Conservation (phyloP, 2,888 invertebrate genomes). For the Therioaphis trifolii region DNA sequence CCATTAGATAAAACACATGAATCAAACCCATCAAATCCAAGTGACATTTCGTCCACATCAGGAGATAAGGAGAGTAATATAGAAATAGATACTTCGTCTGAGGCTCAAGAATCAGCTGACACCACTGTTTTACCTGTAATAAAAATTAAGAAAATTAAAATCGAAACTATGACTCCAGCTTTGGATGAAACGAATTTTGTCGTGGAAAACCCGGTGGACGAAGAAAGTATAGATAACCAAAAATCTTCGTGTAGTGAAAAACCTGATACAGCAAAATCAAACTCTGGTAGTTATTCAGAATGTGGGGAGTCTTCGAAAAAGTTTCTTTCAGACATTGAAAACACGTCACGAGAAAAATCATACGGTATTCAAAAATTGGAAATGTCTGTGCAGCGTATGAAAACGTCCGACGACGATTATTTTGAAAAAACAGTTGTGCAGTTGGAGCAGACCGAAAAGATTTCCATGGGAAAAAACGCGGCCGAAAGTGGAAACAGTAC, state of each 20-base stretch:
- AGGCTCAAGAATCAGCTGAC: too few relatives aligned
- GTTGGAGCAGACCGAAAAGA: constrained; percentile 20
- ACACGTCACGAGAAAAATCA: background rate
- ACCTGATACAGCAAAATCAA: background rate
- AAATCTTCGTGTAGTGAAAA: background rate
- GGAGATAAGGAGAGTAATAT: too few relatives aligned
- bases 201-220: too few relatives aligned
- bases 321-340: background rate
- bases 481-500: background rate
- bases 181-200: background rate
- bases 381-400: constrained; percentile 13
- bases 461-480: background rate
- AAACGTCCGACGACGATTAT: constrained; percentile 4
- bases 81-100: too few relatives aligned
- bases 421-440: constrained; percentile 28
- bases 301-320: background rate
- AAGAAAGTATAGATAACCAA: too few relatives aligned
- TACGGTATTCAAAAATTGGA: constrained; percentile 18
- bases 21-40: too few relatives aligned
- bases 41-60: too few relatives aligned
- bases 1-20: too few relatives aligned
- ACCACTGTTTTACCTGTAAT: too few relatives aligned
- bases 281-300: background rate
- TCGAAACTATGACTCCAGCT: background rate
- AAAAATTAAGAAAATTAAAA: background rate